Base-by-base conservation (phyloP, 2,888 invertebrate genomes). In the Cepaea hortensis region DNA sequence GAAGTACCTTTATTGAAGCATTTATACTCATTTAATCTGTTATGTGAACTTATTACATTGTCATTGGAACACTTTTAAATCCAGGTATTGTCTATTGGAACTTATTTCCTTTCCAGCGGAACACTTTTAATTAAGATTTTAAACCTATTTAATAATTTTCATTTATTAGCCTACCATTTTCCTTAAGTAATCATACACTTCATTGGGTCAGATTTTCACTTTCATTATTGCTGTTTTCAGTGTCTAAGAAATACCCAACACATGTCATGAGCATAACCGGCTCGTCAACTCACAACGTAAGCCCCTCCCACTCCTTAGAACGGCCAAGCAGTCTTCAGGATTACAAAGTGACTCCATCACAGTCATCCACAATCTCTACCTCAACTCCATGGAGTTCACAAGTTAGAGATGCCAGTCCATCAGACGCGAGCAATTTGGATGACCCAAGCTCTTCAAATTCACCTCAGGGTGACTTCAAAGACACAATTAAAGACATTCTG, bases 331-430 rank as follows among this genome's bases (percentile, higher is more conserved):
- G 46, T 35, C 79, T 72, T n/a, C 85, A 85, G 72, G 85, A 85
- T 35, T 85, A 61, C 72, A 85, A 85, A 65, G 46, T 80, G 15
- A 85, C 85, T 3, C 80, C 85, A 15, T 87, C 86, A 75, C 83
- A 89, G 68, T 89, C 87, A 77, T 84, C 90, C 86, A 86, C 90
- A 46, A 77, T 83, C 20, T 77, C 86, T 23, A 79, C 86, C 23
- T 86, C 86, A 15, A 81, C 86, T n/a, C 81, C 86, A 3, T 85
- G 85, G 81, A 76, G 62, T n/a, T 81, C 75, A 46, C 81, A 81
- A 23, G 48, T 48, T 11, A 80, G 81, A 18, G 80, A 72, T 65
- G 72, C 50, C 62, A 76, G 81, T 23, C 86, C 73, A 11, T 79
- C 85, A 65, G 82, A 81, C 46, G 76, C 68, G 3, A 81, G 75